Evolutionary conservation across 2,888 invertebrate species (phyloP), one percentile per base, ranked within the genome.

Genomic region (Cephus pulcher): DNA sequence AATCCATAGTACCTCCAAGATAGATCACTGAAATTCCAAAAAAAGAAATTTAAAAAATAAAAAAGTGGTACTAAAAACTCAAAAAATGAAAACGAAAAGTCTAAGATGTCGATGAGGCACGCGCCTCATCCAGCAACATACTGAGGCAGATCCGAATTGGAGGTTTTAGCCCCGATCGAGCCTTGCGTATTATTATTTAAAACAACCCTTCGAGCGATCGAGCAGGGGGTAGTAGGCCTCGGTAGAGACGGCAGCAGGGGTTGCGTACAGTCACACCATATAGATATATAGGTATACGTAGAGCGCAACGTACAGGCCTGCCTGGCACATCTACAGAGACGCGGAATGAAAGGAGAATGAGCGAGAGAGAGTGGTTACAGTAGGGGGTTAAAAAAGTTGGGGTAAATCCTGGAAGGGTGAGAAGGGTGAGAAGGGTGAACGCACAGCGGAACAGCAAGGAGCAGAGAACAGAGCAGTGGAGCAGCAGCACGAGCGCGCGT

Each of bases 131-230:
- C 75, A 75, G 71, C n/a, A 15, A 40, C 23, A 30, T 75, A 75
- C 78, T 69, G 78, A 70, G 70, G 78, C 70, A 30, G 70, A 70
- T 33, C 12, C 70, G 70, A 70, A 15, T 70, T 68, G 37, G 12
- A 40, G 37, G 37, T 40, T 40, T 56, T 70, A 75, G 68, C 56
- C 79, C 75, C 76, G 86, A 84, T 83, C 82, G 81, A 80, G 80
- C 82, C 82, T 80, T 80, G 80, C 82, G 84, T 87, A 90, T 89
- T 89, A 89, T 90, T 90, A 89, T 90, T 90, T 89, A 90, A 90
- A 90, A 89, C 90, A 90, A 90, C 90, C 90, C 90, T 90, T 90
- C 89, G 86, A 87, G 84, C 84, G 78, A 86, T 82, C 79, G 80
- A 79, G 82, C 81, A 80, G 83, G 84, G 83, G 83, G 82, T 83